phyloP scores from a whole-genome alignment of 2,888 invertebrate genomes.

The Tenodera sinensis region DNA sequence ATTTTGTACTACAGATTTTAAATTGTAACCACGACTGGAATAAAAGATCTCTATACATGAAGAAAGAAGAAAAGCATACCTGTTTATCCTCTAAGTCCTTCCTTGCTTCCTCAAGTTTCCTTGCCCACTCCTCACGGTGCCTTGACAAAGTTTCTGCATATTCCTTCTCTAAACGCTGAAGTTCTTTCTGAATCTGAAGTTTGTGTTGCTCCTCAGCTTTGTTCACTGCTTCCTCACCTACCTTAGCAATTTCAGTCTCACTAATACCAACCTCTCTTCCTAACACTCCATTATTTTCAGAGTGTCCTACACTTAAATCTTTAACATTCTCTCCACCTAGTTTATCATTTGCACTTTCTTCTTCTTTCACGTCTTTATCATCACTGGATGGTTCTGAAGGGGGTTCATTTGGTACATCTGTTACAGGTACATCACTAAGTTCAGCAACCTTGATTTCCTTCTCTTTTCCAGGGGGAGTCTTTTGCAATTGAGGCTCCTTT shows the following conservation, averaged over 20 bases:
- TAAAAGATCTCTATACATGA: no score
- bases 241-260: not conserved
- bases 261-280: not conserved
- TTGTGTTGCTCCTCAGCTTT: not conserved
- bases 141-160: slow-evolving; percentile 17
- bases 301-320: not conserved
- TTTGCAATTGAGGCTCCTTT: not conserved
- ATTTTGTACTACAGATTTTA: no score
- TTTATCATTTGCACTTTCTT: slow-evolving; percentile 44
- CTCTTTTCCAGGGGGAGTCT: not conserved
- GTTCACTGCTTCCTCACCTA: not conserved
- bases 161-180: slow-evolving; percentile 17
- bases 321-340: not conserved
- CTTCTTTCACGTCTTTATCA: slow-evolving; percentile 48
- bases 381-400: slow-evolving; percentile 35
- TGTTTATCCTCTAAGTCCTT: not conserved
- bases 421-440: not conserved
- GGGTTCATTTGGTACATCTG: not conserved
- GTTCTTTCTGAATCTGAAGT: slow-evolving; percentile 21
- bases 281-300: not conserved
- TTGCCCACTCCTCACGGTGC: slow-evolving; percentile 6
- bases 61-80: not conserved
- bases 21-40: no score
- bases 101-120: slow-evolving; percentile 10
- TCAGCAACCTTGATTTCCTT: not conserved